Evolutionary conservation across 2,113 vertebrate genomes (phyloP).

Genomic region (Gallinago jamesoni): DNA sequence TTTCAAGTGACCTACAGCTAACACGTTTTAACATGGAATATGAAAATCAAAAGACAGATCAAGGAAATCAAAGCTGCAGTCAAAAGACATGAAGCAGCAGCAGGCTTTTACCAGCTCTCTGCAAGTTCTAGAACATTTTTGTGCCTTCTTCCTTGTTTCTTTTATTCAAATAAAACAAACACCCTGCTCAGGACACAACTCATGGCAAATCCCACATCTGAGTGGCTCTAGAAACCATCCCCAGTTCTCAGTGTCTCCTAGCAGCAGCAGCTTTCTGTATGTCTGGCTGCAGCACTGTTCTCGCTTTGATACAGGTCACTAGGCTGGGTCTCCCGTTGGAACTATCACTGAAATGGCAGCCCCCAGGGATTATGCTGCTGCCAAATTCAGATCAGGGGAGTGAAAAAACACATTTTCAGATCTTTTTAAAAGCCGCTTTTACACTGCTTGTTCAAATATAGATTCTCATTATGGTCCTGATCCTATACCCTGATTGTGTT

Average conservation of each 20-base stretch:
- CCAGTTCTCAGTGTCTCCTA: background rate
- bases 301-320: conserved; percentile 37
- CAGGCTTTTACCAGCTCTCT: background rate
- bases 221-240: background rate
- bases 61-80: background rate
- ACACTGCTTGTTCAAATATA: background rate
- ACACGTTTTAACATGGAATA: background rate
- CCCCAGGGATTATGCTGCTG: conserved; percentile 3
- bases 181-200: background rate
- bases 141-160: background rate
- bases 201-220: background rate
- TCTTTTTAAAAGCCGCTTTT: background rate
- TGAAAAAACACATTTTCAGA: conserved; percentile 18
- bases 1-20: background rate
- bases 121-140: background rate
- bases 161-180: background rate
- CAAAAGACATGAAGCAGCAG: background rate
- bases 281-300: background rate
- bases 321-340: conserved; percentile 27
- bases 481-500: background rate
- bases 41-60: background rate
- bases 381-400: conserved; percentile 23
- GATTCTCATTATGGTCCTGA: background rate
- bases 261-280: background rate
- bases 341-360: conserved; percentile 32